These are phyloP conservation scores for Drosophila conformis DNA, from an alignment of 2,888 invertebrate genomes.

Conservation along the genomic window DNA sequence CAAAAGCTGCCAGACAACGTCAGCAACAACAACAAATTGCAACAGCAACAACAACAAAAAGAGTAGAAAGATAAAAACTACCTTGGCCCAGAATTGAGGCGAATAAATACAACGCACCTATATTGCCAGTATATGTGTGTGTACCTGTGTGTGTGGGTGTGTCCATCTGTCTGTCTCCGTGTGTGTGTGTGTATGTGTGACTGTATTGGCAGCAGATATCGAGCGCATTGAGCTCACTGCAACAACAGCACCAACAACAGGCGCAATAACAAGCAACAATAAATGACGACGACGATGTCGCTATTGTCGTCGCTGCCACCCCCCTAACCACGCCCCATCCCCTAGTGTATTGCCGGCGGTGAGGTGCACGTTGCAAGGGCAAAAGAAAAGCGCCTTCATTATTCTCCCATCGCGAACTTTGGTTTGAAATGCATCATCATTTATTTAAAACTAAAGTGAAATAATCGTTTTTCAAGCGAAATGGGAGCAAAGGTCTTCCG, in stretches of 20 bases:
- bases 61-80: conserved; percentile 80
- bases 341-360: neutral
- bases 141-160: conserved; percentile 46
- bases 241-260: conserved; percentile 29
- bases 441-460: neutral
- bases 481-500: neutral
- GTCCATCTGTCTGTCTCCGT: conserved; percentile 34
- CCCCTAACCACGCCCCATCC: conserved; percentile 6
- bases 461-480: neutral
- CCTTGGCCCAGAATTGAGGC: conserved; percentile 81
- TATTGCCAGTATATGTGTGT: conserved; percentile 48
- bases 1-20: conserved; percentile 54
- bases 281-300: conserved; percentile 60
- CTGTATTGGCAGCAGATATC: conserved; percentile 72
- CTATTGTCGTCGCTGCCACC: conserved; percentile 27
- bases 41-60: conserved; percentile 38
- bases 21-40: conserved; percentile 11
- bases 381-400: conserved; percentile 44
- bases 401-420: conserved; percentile 27
- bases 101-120: conserved; percentile 73
- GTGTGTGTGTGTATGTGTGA: conserved; percentile 34
- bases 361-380: conserved; percentile 27
- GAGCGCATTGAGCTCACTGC: conserved; percentile 62
- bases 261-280: conserved; percentile 57
- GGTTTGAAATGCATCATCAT: conserved; percentile 18